Evolutionary conservation across 2,113 vertebrate species (phyloP).

Genomic region (Lucifuga dentata): DNA sequence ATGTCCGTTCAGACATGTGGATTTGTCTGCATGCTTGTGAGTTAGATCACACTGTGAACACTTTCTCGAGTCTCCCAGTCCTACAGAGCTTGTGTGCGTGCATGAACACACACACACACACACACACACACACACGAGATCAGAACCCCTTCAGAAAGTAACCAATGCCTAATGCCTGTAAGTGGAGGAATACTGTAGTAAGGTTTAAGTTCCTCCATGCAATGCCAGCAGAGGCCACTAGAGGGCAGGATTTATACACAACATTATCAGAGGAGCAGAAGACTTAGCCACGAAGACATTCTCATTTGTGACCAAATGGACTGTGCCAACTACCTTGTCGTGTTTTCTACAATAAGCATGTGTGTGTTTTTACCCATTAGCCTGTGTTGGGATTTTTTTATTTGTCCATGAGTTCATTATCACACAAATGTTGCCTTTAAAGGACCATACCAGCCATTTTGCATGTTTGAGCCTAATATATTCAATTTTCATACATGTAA

Average conservation of each 20-base stretch:
- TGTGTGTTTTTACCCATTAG: constrained; percentile 53
- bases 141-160: too few relatives aligned
- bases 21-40: constrained; percentile 85
- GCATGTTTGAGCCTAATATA: too few relatives aligned
- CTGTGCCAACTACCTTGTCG: constrained; percentile 84
- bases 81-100: constrained; percentile 51
- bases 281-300: constrained; percentile 76
- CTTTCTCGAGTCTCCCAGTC: constrained; percentile 57
- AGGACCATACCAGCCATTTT: too few relatives aligned
- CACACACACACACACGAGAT: constrained; percentile 17
- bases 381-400: neutral
- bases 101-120: constrained; percentile 50
- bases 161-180: too few relatives aligned
- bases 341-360: constrained; percentile 74
- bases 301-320: constrained; percentile 85
- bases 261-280: constrained; percentile 52
- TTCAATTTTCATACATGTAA: too few relatives aligned
- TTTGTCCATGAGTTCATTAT: constrained; percentile 23
- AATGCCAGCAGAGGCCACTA: constrained; percentile 22
- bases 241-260: constrained; percentile 42
- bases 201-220: constrained; percentile 24
- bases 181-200: constrained; percentile 9
- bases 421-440: constrained; percentile 79
- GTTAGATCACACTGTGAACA: constrained; percentile 83
- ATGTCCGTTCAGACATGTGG: constrained; percentile 76